Evolutionary conservation across 30 jellyfish, hydroid and myxozoan species (phyloP), one percentile per base, ranked within the genome.

Genomic region (Chrysaora quinquecirrha): DNA sequence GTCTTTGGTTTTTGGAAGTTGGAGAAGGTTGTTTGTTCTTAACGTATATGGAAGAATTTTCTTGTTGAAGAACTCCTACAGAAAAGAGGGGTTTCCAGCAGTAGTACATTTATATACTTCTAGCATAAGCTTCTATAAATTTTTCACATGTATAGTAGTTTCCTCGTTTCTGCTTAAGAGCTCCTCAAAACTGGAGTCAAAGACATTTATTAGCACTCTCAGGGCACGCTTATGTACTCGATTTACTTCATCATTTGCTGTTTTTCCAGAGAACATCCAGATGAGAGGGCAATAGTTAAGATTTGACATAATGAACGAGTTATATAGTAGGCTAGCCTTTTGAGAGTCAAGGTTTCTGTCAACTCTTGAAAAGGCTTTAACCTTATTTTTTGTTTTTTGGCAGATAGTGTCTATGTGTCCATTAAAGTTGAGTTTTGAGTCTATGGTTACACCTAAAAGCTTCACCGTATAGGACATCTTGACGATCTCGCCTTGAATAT

Each of bases 221-320:
- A 68, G 38, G 63, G 91, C 84, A 3, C 84, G 28, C 32, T 69
- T 67, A 25, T 66, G 91, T 34, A 81, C 72, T 7, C 72, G 80
- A 70, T 68, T 46, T 19, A 81, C 74, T 78, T 61, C 30, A 31
- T 66, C 52, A 38, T 25, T 81, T 31, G 71, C 31, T n/a, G 60
- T 34, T 64, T 81, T 49, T 24, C 87, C 87, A 34, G 32, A 64
- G 54, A 22, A 83, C 82, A 83, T 83, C 94, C 94, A 83, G 67
- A 83, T 63, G 23, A 71, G 82, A 10, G 94, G 87, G 74, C 83
- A 61, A 72, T 71, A 83, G 48, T 46, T 71, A 48, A 71, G 58
- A 62, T 83, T 72, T 25, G 94, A 56, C 83, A 71, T 60, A 12
- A 83, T 25, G 60, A 83, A 71, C 24, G 87, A 10, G 49, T 73